Evolutionary conservation across 1,140 invertebrate species (phyloP), one percentile per base, ranked within the genome.

Genomic region (Aphelenchoides avenae): DNA sequence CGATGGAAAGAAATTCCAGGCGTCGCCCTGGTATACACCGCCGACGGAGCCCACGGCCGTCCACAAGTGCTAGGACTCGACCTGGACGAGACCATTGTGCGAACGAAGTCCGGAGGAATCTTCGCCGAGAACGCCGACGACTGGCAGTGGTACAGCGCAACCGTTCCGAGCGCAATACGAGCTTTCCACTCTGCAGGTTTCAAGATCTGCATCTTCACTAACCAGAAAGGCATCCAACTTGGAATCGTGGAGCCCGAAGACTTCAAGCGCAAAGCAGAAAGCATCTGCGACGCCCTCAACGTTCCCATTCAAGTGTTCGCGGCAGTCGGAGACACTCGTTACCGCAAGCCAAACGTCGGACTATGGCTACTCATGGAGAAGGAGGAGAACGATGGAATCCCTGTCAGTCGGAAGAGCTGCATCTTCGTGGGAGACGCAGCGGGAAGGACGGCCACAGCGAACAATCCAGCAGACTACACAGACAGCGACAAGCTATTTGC

Each of bases 201-300:
- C 68, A 94, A 91, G 83, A 84, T 96, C 62, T 87, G 92, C 0
- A 85, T 96, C 68, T 86, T 95, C 61, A 91, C 90, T 27, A 96
- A 96, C 80, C 92, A 96, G 81, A 80, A 79, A 41, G 73, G 72
- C 3, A 65, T 67, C 36, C n/a, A 64, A 66, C 53, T 68, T 57
- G 51, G 77, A 31, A 83, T 86, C 79, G 64, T 84, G 67, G 81
- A 86, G 46, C 82, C 82, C 41, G 86, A 87, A 65, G 64, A 53
- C 18, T 89, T 95, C 65, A 88, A 89, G 68, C 78, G 79, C 9
- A 96, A 96, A 83, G 84, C 84, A 39, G 63, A 86, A 46, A 60
- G 58, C 56, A 84, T 97, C 56, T 78, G 87, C 0, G 71, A 79
- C 9, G 85, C 84, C 76, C 76, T 96, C n/a, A 82, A 82, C 46